Evolutionary conservation across 2,797 vertebrate species (phyloP).

Genomic region (Halcyon smyrnensis): DNA sequence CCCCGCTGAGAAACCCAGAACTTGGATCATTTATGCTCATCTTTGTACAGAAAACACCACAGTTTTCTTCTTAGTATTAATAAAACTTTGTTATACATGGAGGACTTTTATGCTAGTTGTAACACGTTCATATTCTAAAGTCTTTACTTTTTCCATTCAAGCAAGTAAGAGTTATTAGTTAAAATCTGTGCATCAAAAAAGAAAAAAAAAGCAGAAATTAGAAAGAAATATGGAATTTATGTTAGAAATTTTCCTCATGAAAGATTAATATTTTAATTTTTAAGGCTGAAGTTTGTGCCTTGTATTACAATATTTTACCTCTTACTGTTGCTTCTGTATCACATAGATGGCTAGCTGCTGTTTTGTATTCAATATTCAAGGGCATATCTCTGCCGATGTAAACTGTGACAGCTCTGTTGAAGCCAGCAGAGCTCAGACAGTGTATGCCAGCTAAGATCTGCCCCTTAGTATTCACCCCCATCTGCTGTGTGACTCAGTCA

Average conservation of each 20-base stretch:
- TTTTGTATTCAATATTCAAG: neutral
- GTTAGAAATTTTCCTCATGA: neutral
- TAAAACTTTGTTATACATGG: neutral
- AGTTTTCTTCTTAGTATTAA: neutral
- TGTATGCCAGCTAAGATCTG: neutral
- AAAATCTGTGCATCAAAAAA: neutral
- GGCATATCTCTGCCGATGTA: neutral
- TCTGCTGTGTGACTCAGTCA: conserved; percentile 7
- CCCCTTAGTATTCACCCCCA: conserved; percentile 11
- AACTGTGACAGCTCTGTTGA: neutral
- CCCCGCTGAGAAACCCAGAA: neutral
- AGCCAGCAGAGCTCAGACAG: neutral
- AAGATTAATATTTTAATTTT: neutral
- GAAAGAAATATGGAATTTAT: neutral
- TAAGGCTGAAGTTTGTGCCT: neutral
- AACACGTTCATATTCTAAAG: neutral
- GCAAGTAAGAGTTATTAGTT: neutral
- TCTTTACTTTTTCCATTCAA: neutral
- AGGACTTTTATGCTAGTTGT: neutral
- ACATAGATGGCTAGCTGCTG: neutral
- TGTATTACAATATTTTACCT: neutral
- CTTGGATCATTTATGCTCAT: neutral
- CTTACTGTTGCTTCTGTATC: neutral
- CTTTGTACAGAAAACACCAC: neutral
- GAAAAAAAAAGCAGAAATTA: neutral